Base-by-base conservation (phyloP, 2,113 vertebrate genomes). In the Amphiprion ocellaris region DNA sequence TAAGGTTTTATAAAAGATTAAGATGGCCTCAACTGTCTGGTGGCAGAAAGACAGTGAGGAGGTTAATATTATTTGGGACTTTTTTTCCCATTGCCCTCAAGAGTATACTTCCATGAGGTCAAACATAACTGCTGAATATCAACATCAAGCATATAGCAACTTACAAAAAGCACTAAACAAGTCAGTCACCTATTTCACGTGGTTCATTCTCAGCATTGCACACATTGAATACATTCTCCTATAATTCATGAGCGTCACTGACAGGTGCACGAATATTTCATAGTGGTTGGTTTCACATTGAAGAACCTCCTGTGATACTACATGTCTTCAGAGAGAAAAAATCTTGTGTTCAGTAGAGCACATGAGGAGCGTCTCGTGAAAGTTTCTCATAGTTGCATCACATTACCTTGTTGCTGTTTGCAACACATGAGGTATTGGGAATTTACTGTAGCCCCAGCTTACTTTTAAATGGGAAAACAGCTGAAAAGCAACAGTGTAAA, bases 351-450 rank as follows among this genome's bases (percentile, higher is more conserved):
- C 46, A 69, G 14, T 10, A 46, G 41, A 81, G 33, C 39, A 72
- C 47, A 61, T 37, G 33, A 71, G 17, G 58, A 24, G 53, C 19
- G 64, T 60, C 68, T 30, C n/a, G 7, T 16, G 39, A 23, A 66
- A 3, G 70, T 86, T 82, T 78, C 79, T 74, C 7, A 64, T 75
- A 74, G 77, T 86, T 88, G 80, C 83, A 83, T 88, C 80, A 85
- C 12, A 39, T 60, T 53, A 67, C 24, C n/a, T 58, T 44, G 66
- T 55, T 74, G 69, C 46, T 59, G 65, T 85, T 85, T 81, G 55
- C 69, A 50, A 81, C 80, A 81, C 53, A 77, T 9, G 58, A 72
- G 46, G 58, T 81, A 60, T 74, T 71, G 56, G 58, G 58, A 69
- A 63, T 82, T 77, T 62, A 50, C 47, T 55, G 28, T 53, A 37